Evolutionary conservation across 2,113 vertebrate species (phyloP), one percentile per base, ranked within the genome.

Genomic region (Fulica atra): DNA sequence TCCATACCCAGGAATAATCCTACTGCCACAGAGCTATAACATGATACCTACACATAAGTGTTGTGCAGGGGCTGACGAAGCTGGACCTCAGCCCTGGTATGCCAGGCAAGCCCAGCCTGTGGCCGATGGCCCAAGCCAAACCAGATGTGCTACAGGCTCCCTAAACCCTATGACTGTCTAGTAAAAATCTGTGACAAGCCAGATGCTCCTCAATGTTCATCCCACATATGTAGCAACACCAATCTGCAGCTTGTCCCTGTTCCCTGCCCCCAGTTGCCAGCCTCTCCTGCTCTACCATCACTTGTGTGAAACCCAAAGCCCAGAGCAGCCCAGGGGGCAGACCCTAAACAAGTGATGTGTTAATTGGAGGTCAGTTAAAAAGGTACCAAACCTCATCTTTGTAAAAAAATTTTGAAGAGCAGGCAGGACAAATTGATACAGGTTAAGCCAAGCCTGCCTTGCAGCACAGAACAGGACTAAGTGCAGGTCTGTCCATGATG

Each of bases 31-130:
- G 16, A 42, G 33, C 36, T 72, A 33, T 63, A 63, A 29, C 19
- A 7, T 2, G 13, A 36, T 11, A 38, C 25, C 16, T 17, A 12
- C 20, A n/a, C 3, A 3, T 0, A 6, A 73, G 24, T 1, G 0
- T 50, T n/a, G 23, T 7, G 13, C 40, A 46, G 61, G 24, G 76
- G 38, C 26, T 54, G 38, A 23, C 24, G 29, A 73, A 64, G 17
- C 35, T 31, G 44, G n/a, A 59, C 54, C 28, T 64, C 69, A 76
- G 29, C 19, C 20, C 24, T 0, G 0, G 8, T 18, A 40, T 46
- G 26, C 51, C 53, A 50, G 46, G 29, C 25, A 85, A 91, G 20
- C 13, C 13, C 72, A 46, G n/a, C 26, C 60, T 76, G n/a, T 26
- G 54, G 48, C 38, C 3, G 2, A 19, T 25, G n/a, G 8, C 36